Base-by-base conservation (phyloP, 2,888 invertebrate species). In the Drosophila mimetica region DNA sequence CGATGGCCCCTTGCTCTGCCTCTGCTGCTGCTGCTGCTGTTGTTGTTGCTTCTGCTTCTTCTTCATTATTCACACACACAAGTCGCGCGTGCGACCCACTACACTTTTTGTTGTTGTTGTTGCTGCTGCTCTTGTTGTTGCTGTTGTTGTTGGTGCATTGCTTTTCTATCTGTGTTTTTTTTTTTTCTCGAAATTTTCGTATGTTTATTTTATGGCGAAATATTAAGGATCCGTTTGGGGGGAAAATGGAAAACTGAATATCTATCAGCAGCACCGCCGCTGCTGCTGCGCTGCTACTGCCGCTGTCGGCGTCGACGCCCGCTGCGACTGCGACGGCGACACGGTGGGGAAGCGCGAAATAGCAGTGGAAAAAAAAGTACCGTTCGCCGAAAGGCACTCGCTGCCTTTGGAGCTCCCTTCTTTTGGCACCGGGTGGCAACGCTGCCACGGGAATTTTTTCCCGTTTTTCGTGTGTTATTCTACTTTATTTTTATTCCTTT, bases 21-120 rank as follows among this genome's bases (percentile, higher is more conserved):
- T 46, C 46, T 46, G 44, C 44, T 71, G 64, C 39, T 53, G 74
- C 50, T 67, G 69, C 52, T 75, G 77, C 30, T 71, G 76, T 47
- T 77, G 77, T 66, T 87, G 85, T 69, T 82, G 88, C 71, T 88
- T 87, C 71, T 82, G 88, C 83, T 83, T 83, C 72, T 83, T 83
- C 83, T 86, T 83, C 88, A 88, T 83, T 70, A 80, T 86, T 84
- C 79, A 86, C 77, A 61, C 80, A 71, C 75, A 80, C 74, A 74
- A 63, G 79, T 80, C 75, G 80, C 83, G 74, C 71, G 71, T 72
- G 80, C 86, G 59, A 70, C 79, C 61, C 74, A 73, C 86, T 82
- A 86, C 63, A 79, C 74, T 71, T 66, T 66, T 47, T 81, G 74
- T 52, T 71, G 59, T 44, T 72, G 58, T 66, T 22, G 20, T 22